These are phyloP conservation scores for Lasioglossum baleicum DNA, from an alignment of 1,140 invertebrate genomes.

Conservation along the genomic window DNA sequence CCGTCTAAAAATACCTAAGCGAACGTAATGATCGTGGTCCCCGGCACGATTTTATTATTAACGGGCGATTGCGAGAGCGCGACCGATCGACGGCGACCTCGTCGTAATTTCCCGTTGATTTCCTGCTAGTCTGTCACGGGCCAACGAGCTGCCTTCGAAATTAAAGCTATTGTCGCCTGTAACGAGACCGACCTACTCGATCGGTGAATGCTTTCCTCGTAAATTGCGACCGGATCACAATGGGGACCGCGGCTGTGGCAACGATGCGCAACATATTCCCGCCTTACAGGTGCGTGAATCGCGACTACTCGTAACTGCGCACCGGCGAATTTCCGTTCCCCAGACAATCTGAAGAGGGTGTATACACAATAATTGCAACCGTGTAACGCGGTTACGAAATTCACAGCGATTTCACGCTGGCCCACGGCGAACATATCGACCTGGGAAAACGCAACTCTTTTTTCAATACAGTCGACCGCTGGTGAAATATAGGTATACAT, in stretches of 20 bases:
- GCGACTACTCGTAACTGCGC: not conserved
- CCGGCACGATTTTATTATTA: slow-evolving; percentile 23
- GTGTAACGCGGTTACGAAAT: not conserved
- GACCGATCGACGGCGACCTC: slow-evolving; percentile 20
- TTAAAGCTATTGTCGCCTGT: slow-evolving; percentile 34
- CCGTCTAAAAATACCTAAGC: not conserved
- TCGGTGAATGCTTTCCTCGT: slow-evolving; percentile 36
- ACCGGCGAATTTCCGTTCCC: not conserved
- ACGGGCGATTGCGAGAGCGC: slow-evolving; percentile 14
- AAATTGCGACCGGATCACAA: slow-evolving; percentile 41
- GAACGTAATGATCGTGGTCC: not conserved
- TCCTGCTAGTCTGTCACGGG: slow-evolving; percentile 28
- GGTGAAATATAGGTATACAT: too few relatives aligned
- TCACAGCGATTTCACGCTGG: slow-evolving; percentile 5
- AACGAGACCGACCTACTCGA: slow-evolving; percentile 4
- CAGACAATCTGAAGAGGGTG: slow-evolving; percentile 2
- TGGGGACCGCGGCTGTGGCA: slow-evolving; percentile 17
- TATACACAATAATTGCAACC: slow-evolving; percentile 16
- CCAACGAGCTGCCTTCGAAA: slow-evolving; percentile 31
- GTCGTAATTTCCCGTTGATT: slow-evolving; percentile 44
- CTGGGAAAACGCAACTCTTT: too few relatives aligned
- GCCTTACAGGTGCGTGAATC: slow-evolving; percentile 38
- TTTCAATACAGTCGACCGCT: too few relatives aligned
- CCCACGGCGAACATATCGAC: too few relatives aligned
- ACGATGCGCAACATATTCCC: slow-evolving; percentile 37